phyloP scores from a whole-genome alignment of 1,140 invertebrate genomes.

The Eufriesea mexicana region DNA sequence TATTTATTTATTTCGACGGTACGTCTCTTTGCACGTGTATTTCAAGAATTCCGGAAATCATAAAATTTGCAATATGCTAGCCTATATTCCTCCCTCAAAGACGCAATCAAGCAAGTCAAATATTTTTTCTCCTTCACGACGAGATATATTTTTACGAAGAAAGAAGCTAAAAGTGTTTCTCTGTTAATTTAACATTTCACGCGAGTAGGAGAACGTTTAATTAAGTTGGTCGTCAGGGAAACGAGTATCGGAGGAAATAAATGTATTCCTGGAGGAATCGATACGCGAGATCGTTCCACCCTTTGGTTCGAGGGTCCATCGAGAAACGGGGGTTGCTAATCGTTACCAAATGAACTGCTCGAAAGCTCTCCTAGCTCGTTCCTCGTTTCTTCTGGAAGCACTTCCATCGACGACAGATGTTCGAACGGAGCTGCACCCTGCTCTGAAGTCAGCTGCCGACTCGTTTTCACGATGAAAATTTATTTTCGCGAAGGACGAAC shows the following conservation, averaged over 20 bases:
- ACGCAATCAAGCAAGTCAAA: too few species aligned
- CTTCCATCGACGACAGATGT: conserved; percentile 65
- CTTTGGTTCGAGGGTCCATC: conserved; percentile 34
- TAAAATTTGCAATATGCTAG: too few species aligned
- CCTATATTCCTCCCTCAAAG: too few species aligned
- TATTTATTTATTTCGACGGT: too few species aligned
- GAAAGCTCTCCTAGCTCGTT: conserved; percentile 53
- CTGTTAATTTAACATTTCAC: too few species aligned
- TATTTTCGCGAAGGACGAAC: conserved; percentile 26
- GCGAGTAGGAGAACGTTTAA: too few species aligned
- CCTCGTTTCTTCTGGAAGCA: conserved; percentile 55
- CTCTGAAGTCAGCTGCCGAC: conserved; percentile 16
- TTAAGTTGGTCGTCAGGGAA: too few species aligned
- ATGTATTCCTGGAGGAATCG: background rate
- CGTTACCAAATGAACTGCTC: conserved; percentile 58
- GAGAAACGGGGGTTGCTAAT: conserved; percentile 20
- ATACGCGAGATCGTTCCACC: conserved; percentile 6
- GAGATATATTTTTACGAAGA: too few species aligned
- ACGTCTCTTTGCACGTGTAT: too few species aligned
- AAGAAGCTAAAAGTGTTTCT: too few species aligned
- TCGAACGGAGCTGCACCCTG: conserved; percentile 10
- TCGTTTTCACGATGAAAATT: conserved; percentile 19
- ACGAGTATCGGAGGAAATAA: background rate
- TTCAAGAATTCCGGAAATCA: too few species aligned
- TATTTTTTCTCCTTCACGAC: too few species aligned